Evolutionary conservation across 2,113 vertebrate species (phyloP).

Genomic region (Myiopsitta monachus): DNA sequence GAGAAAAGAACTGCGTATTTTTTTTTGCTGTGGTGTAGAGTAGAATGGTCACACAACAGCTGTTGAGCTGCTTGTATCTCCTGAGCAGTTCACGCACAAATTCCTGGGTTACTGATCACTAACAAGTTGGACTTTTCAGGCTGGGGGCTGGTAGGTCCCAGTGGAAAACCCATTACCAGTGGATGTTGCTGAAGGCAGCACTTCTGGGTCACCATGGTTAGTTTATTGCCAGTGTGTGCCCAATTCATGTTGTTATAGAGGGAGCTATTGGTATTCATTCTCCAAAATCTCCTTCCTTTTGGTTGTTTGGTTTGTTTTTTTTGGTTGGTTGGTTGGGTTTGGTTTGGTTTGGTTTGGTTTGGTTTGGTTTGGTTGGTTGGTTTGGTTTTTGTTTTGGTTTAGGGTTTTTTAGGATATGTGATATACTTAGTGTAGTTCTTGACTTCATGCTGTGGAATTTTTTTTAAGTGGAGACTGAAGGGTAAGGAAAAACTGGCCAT

Average conservation of each 20-base stretch:
- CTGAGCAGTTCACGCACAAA: neutral
- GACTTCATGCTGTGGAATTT: rapidly evolving
- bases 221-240: neutral
- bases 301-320: neutral
- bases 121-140: neutral
- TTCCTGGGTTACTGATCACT: neutral
- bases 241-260: neutral
- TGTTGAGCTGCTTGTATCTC: neutral
- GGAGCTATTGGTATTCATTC: neutral
- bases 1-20: neutral
- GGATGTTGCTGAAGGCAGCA: neutral
- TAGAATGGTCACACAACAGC: neutral
- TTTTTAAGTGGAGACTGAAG: neutral
- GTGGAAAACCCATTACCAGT: neutral
- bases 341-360: too few relatives aligned
- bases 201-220: neutral
- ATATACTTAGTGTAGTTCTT: neutral
- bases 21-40: neutral
- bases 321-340: neutral
- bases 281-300: neutral
- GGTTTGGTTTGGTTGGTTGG: neutral
- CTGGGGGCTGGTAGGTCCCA: neutral
- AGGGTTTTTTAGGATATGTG: neutral
- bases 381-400: neutral
- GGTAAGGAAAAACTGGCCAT: neutral